Base-by-base conservation (phyloP, 2,888 invertebrate genomes). In the Brachylomia viminalis region DNA sequence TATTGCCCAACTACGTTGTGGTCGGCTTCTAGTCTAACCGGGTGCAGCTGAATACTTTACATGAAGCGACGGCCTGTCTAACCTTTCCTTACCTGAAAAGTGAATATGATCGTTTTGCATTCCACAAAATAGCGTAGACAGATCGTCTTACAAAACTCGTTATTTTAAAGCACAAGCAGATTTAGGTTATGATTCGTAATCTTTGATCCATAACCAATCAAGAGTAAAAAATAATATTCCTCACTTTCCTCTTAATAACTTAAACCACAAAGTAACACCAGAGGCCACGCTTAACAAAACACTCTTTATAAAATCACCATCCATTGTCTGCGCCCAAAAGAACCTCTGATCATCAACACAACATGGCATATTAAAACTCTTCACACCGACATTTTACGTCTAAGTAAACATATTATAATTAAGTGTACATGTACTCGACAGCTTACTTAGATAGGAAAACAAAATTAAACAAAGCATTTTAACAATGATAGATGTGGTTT, bases 281-380 rank as follows among this genome's bases (percentile, higher is more conserved):
- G 87, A 76, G 88, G 89, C 85, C 64, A 80, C 83, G 86, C 82
- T 82, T 83, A 86, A 86, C 83, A 79, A 88, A 89, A 88, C 90
- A 88, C 72, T 80, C 85, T 89, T 90, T 89, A 87, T 86, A 85
- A 87, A 88, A 91, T 90, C 88, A 87, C 82, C 74, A 65, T 68
- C 88, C 77, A 92, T 92, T 92, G 92, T 92, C 86, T 80, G 76
- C 10, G 27, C n/a, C 17, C 58, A 75, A 88, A 87, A 80, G 87
- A 89, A 90, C 75, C 78, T 70, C 27, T 52, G 45, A 73, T 62
- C 59, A 72, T 47, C 47, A 83, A 75, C 86, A 73, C 30, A 72
- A 76, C 85, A 77, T 86, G 80, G 80, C 69, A 64, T 73, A 87
- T 84, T 64, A 80, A 49, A 77, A 77, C 61, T 71, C 64, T 78